These are phyloP conservation scores for Serinus canaria DNA, from an alignment of 2,113 vertebrate species.

Conservation along the genomic window DNA sequence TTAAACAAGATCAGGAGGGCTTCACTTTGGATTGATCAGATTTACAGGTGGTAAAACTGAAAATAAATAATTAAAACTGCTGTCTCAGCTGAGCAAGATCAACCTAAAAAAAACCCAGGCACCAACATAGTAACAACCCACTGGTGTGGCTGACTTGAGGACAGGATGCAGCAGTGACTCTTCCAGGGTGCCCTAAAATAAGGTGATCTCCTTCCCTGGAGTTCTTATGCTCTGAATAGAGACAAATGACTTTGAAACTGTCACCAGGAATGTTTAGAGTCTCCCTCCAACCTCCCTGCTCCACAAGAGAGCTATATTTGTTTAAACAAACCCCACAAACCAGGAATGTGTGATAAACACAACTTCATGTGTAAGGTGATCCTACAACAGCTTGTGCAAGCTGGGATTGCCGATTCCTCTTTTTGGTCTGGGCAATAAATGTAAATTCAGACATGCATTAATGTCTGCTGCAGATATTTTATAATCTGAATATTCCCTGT, in stretches of 20 bases:
- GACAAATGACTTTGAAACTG: neutral
- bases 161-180: neutral
- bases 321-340: neutral
- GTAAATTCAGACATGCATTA: neutral
- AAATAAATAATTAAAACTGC: neutral
- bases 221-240: neutral
- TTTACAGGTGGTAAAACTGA: neutral
- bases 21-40: neutral
- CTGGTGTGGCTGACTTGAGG: neutral
- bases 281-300: neutral
- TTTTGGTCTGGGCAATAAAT: neutral
- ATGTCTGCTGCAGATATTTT: neutral
- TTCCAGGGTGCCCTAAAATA: neutral
- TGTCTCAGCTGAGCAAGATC: neutral
- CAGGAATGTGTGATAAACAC: neutral
- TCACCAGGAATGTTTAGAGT: neutral
- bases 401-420: neutral
- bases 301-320: neutral
- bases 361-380: neutral
- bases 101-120: neutral
- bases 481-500: neutral
- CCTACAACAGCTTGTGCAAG: neutral
- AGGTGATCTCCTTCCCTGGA: neutral
- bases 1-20: neutral
- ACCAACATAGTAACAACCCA: neutral